A percentile compares a stretch with the other conserved stretches of the same genome.
phyloP scores from a whole-genome alignment of 2,888 invertebrate species.

The Phyllotreta striolata region DNA sequence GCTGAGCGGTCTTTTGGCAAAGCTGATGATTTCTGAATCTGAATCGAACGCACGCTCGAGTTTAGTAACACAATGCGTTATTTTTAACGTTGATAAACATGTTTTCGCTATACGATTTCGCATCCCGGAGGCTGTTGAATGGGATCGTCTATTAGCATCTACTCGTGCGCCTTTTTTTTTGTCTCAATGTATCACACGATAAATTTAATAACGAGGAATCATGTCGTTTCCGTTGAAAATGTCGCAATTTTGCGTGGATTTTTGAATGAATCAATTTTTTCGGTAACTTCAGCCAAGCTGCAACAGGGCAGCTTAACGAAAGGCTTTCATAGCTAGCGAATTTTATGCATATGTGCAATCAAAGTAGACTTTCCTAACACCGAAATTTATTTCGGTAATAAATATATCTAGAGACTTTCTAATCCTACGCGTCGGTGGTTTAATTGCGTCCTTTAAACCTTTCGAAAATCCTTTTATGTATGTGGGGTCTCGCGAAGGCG shows the following conservation, averaged over 20 bases:
- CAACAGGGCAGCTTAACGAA: no score
- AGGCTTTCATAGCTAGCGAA: no score
- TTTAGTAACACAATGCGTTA: constrained; percentile 41
- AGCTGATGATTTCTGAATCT: constrained; percentile 24
- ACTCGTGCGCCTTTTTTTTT: constrained; percentile 20
- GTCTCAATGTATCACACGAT: constrained; percentile 1
- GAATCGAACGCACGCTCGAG: constrained; percentile 17
- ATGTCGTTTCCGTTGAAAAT: no score
- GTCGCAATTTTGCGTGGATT: no score
- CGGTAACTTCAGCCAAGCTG: no score
- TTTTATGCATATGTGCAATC: no score
- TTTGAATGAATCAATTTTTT: no score
- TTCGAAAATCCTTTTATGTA: not conserved
- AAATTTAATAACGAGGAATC: not conserved
- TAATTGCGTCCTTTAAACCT: no score
- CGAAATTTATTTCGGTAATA: no score
- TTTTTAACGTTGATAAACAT: constrained; percentile 47
- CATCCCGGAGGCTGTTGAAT: constrained; percentile 32
- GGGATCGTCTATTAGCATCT: constrained; percentile 16
- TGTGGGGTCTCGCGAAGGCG: not conserved
- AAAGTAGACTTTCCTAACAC: no score
- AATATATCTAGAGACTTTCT: no score
- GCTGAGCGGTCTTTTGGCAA: constrained; percentile 26
- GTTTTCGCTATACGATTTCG: constrained; percentile 44
- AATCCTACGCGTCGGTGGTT: no score